Conservation (phyloP, 1,140 invertebrate genomes). For the Leguminivora glycinivorella region DNA sequence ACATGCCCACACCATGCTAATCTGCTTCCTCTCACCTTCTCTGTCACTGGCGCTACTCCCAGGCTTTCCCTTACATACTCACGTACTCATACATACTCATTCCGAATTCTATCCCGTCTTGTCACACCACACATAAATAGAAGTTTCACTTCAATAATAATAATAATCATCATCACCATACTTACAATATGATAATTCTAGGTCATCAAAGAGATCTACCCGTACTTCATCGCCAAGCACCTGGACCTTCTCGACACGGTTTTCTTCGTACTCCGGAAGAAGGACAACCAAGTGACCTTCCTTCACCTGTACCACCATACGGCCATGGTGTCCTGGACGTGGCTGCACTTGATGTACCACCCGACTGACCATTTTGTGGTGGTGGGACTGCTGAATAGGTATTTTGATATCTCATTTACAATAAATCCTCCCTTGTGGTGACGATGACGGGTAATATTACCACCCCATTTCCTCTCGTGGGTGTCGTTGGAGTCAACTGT, state of each 20-base stretch:
- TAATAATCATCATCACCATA: not conserved
- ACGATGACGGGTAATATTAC: too few species aligned
- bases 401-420: not conserved
- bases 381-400: conserved; percentile 54
- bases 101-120: too few species aligned
- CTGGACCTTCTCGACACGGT: conserved; percentile 65
- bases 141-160: too few species aligned
- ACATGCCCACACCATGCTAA: too few species aligned
- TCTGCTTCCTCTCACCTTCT: too few species aligned
- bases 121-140: too few species aligned
- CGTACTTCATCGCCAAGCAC: conserved; percentile 68
- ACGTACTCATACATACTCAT: too few species aligned
- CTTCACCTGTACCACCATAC: conserved; percentile 92
- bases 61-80: too few species aligned
- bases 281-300: conserved; percentile 89
- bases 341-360: conserved; percentile 59
- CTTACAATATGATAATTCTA: conserved; percentile 37
- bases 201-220: conserved; percentile 55
- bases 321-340: conserved; percentile 81
- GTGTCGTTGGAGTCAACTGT: too few species aligned
- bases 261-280: conserved; percentile 82
- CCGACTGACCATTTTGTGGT: conserved; percentile 65
- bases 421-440: too few species aligned
- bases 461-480: too few species aligned
- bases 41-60: too few species aligned